These are phyloP conservation scores for Drosophila athabasca DNA, from an alignment of 1,140 invertebrate species.

Conservation along the genomic window DNA sequence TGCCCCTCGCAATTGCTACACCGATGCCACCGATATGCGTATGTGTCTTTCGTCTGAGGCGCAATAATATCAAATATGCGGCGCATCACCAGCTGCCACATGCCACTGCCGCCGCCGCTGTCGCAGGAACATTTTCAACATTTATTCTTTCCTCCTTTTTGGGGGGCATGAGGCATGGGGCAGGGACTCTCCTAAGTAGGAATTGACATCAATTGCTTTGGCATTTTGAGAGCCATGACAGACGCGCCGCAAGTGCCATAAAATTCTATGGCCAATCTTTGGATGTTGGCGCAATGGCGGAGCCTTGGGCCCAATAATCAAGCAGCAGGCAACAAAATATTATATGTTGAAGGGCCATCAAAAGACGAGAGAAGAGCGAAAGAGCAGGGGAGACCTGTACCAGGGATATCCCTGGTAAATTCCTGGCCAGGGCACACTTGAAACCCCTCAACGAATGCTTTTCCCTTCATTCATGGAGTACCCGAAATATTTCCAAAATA, in stretches of 20 bases:
- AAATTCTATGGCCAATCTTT: constrained; percentile 78
- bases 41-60: constrained; percentile 1
- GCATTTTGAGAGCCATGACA: constrained; percentile 45
- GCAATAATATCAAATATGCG: constrained; percentile 76
- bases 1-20: constrained; percentile 48
- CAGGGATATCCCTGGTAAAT: too few relatives aligned
- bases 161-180: constrained; percentile 13
- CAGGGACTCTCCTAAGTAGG: constrained; percentile 51
- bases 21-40: neutral
- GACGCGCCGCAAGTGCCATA: constrained; percentile 63
- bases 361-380: too few relatives aligned
- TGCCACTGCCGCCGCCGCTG: constrained; percentile 21
- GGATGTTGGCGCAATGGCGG: constrained; percentile 63
- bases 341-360: constrained; percentile 1
- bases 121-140: constrained; percentile 52
- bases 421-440: too few relatives aligned
- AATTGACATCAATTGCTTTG: constrained; percentile 77
- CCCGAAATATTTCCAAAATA: too few relatives aligned
- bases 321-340: constrained; percentile 24
- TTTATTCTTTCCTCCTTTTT: constrained; percentile 43
- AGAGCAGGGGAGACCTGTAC: too few relatives aligned
- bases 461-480: too few relatives aligned
- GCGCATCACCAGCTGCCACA: constrained; percentile 65
- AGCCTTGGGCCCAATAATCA: constrained; percentile 59
- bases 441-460: too few relatives aligned